Percentiles rank a stretch among this genome's conserved stretches.
These are phyloP conservation scores for Falco punctatus DNA, from an alignment of 2,113 vertebrate species.

Conservation along the genomic window DNA sequence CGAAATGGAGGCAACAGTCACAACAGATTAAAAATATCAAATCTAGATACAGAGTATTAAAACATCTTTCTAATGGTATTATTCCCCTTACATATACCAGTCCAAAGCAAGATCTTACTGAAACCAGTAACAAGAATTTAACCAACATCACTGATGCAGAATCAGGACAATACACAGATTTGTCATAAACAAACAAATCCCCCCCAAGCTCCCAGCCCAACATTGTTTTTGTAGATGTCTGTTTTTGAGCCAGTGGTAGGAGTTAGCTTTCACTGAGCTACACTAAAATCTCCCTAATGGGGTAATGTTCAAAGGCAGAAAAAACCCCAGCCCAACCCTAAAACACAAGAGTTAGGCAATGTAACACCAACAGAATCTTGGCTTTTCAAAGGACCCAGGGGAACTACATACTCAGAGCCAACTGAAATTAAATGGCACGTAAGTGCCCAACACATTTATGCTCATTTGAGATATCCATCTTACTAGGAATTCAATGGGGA, in stretches of 20 bases:
- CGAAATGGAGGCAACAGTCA: not conserved
- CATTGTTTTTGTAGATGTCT: not conserved
- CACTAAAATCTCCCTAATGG: not conserved
- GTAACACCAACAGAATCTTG: slow-evolving; percentile 44
- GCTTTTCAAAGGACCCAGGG: slow-evolving; percentile 37
- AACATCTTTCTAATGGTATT: not conserved
- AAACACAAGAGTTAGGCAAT: slow-evolving; percentile 30
- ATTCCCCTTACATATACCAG: not conserved
- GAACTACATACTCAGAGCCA: not conserved
- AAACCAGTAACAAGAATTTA: not conserved
- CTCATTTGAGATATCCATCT: not conserved
- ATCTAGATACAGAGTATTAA: not conserved
- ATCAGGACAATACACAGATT: not conserved
- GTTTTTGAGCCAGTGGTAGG: not conserved
- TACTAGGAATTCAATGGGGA: slow-evolving; percentile 4
- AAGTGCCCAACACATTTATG: not conserved
- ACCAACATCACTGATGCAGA: not conserved
- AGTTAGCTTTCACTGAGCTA: slow-evolving; percentile 22
- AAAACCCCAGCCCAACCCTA: not conserved
- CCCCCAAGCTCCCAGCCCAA: not conserved
- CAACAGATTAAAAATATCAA: not conserved
- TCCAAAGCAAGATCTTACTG: not conserved
- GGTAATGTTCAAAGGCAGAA: not conserved
- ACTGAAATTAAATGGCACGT: not conserved
- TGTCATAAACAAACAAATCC: not conserved